Percentiles rank a stretch among this genome's conserved stretches.
Evolutionary conservation across 2,888 invertebrate species (phyloP).

Genomic region (Apeira syringaria): DNA sequence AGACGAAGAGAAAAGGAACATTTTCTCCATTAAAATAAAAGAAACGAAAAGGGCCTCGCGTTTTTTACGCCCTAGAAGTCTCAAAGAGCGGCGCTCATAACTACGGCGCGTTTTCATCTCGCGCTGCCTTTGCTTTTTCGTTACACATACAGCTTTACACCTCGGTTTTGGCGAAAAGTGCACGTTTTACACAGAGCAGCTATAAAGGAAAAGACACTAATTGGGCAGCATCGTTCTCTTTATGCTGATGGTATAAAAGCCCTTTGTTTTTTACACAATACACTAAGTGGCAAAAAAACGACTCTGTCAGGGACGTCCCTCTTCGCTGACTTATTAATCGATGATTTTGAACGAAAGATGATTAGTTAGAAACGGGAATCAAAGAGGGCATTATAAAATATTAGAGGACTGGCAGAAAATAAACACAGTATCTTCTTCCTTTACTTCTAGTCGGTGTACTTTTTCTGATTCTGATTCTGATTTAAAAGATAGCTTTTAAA

Average conservation of each 20-base stretch:
- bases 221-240: not conserved
- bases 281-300: no score
- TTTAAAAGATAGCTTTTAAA: no score
- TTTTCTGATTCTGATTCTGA: no score
- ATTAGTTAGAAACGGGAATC: no score
- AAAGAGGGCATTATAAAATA: no score
- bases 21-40: slow-evolving; percentile 22
- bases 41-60: slow-evolving; percentile 20
- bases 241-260: not conserved
- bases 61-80: slow-evolving; percentile 26
- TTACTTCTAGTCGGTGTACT: no score
- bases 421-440: no score
- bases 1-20: slow-evolving; percentile 17
- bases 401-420: no score
- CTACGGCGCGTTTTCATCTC: slow-evolving; percentile 8
- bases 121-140: slow-evolving; percentile 13
- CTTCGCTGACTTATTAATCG: no score
- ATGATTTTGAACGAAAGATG: no score
- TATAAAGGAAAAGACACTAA: slow-evolving; percentile 2
- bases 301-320: no score
- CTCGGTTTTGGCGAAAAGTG: slow-evolving; percentile 11
- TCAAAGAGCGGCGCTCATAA: slow-evolving; percentile 20
- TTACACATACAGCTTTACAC: slow-evolving; percentile 14
- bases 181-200: not conserved
- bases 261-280: no score